Evolutionary conservation across 2,888 invertebrate species (phyloP), one percentile per base, ranked within the genome.

Genomic region (Hylaea fasciaria): DNA sequence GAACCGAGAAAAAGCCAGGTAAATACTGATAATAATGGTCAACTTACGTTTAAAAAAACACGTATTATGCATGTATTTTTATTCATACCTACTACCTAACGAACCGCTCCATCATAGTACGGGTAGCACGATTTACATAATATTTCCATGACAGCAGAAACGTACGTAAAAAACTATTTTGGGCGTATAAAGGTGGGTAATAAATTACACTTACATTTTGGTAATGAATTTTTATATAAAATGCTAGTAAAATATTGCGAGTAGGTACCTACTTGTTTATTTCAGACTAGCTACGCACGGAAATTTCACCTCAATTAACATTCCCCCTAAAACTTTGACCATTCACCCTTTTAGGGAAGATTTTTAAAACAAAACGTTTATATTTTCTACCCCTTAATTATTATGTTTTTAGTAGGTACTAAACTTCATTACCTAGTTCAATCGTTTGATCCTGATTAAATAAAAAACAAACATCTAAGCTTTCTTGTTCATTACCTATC

Each of bases 81-180:
- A 22, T 22, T 16, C 47, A 55, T 60, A 56, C 28, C 47, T 47
- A 47, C 37, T 50, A 12, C 12, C 12, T 28, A 29, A 55, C 46
- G 41, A 37, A 47, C 29, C 43, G n/a, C 47, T 56, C 37, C 51
- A 47, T 52, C 39, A 56, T 51, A 16, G 17, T 13, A 10, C 45
- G 22, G 12, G 39, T 48, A 39, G 46, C 39, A 22, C 32, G 29
- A 47, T 61, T 61, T 56, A 56, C 55, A 61, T 61, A 52, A 54
- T 61, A 52, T 28, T 51, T 37, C 4, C 51, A 35, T 47, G 39
- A 22, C 40, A 35, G 35, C 47, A 55, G 41, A 56, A 55, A 43
- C 56, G 14, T 48, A 43, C 47, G 28, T 51, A 56, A 14, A 37
- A 56, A 56, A 61, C 56, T 56, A 56, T 61, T 61, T 56, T 13